Conservation (phyloP, 2,113 vertebrate genomes). For the Anseranas semipalmata region DNA sequence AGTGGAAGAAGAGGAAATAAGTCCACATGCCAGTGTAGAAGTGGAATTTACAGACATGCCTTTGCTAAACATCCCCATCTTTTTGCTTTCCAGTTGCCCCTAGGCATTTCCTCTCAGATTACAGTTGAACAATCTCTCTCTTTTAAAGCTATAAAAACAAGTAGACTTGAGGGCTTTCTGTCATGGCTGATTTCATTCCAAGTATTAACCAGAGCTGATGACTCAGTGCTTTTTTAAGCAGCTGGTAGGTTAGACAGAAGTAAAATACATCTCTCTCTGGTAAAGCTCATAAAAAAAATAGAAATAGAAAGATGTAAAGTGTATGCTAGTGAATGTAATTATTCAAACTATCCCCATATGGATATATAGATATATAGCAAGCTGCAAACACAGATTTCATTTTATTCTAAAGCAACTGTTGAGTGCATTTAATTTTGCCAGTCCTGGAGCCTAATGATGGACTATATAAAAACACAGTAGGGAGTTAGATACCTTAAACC, state of each 20-base stretch:
- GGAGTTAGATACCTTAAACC: neutral
- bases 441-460: neutral
- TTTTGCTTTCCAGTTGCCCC: neutral
- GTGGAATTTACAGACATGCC: neutral
- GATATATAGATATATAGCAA: neutral
- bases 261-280: neutral
- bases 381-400: neutral
- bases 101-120: constrained; percentile 17
- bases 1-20: neutral
- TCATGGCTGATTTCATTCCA: neutral
- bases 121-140: neutral
- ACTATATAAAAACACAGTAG: neutral
- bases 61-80: neutral
- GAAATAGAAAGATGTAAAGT: neutral
- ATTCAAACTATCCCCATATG: neutral
- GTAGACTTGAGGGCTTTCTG: neutral
- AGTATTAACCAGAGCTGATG: neutral
- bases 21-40: neutral
- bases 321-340: neutral
- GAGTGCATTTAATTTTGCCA: neutral
- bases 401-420: neutral
- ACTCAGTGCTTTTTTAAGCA: constrained; percentile 10
- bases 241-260: neutral
- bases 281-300: neutral
- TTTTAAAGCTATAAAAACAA: constrained; percentile 4